Conservation (phyloP, 2,797 vertebrate genomes). For the Gymnocypris eckloni region DNA sequence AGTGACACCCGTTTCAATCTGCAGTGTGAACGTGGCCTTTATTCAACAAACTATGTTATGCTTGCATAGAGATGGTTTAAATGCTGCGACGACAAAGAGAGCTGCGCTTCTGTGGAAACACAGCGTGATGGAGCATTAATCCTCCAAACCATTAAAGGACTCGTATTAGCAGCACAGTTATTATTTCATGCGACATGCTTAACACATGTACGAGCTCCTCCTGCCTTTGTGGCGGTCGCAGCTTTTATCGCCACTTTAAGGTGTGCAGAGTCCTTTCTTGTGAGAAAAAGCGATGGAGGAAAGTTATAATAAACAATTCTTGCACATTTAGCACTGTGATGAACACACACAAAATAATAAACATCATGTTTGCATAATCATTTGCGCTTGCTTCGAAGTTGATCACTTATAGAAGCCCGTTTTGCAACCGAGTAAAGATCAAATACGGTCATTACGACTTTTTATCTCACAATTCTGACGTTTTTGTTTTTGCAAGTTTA, state of each 20-base stretch:
- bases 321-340: slow-evolving; percentile 68
- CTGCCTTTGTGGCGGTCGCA: slow-evolving; percentile 7
- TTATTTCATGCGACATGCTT: slow-evolving; percentile 66
- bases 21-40: slow-evolving; percentile 6
- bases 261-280: slow-evolving; percentile 28
- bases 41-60: background rate
- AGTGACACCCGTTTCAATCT: background rate
- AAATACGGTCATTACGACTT: background rate
- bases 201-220: slow-evolving; percentile 18
- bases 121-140: slow-evolving; percentile 1
- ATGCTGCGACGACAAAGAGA: slow-evolving; percentile 36
- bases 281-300: background rate
- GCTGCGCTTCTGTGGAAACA: slow-evolving; percentile 52
- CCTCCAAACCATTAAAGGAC: slow-evolving; percentile 61
- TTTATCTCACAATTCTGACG: background rate
- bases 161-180: slow-evolving; percentile 71
- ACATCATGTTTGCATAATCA: slow-evolving; percentile 40
- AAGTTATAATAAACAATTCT: background rate
- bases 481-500: background rate
- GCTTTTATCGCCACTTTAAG: slow-evolving; percentile 12
- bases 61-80: background rate
- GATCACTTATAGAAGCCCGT: background rate
- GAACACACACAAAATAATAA: slow-evolving; percentile 14
- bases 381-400: slow-evolving; percentile 39
- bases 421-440: background rate